Base-by-base conservation (phyloP, 2,888 invertebrate genomes). In the Polydrusus cervinus region DNA sequence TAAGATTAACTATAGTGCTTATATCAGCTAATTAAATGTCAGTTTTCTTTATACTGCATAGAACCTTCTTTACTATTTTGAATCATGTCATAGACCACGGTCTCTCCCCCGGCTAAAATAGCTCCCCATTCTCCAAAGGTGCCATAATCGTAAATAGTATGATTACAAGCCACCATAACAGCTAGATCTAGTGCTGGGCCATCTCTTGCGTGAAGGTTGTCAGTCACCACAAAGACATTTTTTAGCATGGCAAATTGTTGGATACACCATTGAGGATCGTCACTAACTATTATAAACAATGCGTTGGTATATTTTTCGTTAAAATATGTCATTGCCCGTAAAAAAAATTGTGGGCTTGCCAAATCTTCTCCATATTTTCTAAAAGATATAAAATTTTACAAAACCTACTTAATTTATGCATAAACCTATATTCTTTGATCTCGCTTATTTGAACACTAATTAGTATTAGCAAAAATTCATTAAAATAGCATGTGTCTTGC, bases 61-160 rank as follows among this genome's bases (percentile, higher is more conserved):
- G 88, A 82, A 73, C 85, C 82, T 69, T 83, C 80, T 20, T 87
- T 85, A 43, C 87, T 85, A 80, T 87, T 86, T 61, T 85, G 83
- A 34, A 84, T 86, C 53, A 88, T 81, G 77, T 88, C 88, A 79
- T 88, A 88, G 76, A 86, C 85, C 64, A 89, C 81, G 8, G 88
- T 87, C 78, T 89, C 88, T 7, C 89, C 89, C 5, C 88, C 88
- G 38, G 89, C 88, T 71, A 89, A 81, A 73, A 89, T 87, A 38
- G 89, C 89, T 9, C 89, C 89, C 89, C 89, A 89, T 68, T 87
- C 86, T 11, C 89, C 89, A 80, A 87, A 89, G 40, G 89, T 89
- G 13, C 89, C 89, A 79, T 89, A 89, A 82, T 89, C 89, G 77
- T 88, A 88, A 74, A 90, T 88, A 40, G 88, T 87, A 81, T 90